These are phyloP conservation scores for Dryoscopus gambensis DNA, from an alignment of 2,113 vertebrate genomes.

Conservation along the genomic window DNA sequence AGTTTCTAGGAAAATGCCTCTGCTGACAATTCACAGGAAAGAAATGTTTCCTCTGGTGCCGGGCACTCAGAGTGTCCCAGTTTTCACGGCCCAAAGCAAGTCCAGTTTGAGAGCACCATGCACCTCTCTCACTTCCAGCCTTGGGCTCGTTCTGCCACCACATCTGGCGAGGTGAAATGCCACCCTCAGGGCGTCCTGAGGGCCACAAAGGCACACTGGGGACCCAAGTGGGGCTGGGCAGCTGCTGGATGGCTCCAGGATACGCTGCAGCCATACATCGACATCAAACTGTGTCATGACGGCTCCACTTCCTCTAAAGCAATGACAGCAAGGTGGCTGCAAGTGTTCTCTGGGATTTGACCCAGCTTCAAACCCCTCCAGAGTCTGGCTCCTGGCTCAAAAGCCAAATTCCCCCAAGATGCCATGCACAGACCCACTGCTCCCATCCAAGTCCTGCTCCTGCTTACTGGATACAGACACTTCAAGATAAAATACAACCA, in stretches of 20 bases:
- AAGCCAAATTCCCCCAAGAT: background rate
- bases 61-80: background rate
- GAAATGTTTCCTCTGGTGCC: background rate
- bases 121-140: background rate
- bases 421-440: background rate
- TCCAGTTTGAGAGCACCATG: background rate
- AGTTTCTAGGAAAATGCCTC: background rate
- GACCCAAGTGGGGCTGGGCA: background rate
- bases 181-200: background rate
- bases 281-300: fast-evolving
- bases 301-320: background rate
- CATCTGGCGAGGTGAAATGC: background rate
- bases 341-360: background rate
- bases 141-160: background rate
- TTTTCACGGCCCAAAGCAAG: background rate
- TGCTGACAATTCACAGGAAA: background rate
- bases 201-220: background rate
- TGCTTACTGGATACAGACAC: background rate
- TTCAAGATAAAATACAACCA: background rate
- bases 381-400: background rate
- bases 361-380: background rate
- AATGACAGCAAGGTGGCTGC: background rate
- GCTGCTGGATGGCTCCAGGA: background rate
- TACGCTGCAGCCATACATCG: fast-evolving
- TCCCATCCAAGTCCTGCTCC: background rate